Evolutionary conservation across 2,113 vertebrate genomes (phyloP), one percentile per base, ranked within the genome.

Genomic region (Turdus rufiventris): DNA sequence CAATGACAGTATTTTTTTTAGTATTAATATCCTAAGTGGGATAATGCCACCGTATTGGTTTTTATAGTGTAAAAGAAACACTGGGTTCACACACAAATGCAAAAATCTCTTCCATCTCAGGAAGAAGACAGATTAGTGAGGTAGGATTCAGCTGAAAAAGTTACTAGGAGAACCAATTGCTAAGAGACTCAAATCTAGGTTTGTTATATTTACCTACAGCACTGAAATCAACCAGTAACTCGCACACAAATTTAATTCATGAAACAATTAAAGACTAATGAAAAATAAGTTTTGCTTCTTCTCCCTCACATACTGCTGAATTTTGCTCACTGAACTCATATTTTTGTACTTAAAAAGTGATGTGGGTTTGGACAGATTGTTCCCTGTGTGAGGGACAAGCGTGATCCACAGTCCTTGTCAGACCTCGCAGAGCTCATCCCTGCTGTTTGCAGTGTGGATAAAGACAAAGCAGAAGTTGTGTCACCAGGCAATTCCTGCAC

Each of bases 141-240:
- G 14, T 47, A 65, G 7, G 10, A 77, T 74, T 80, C 56, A 77
- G 6, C 17, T 53, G 28, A 61, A 24, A 43, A 28, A 72, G 3
- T 3, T 26, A 13, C 19, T 26, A 15, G 18, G 34, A 74, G 17
- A 43, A 40, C 7, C 10, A 54, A 0, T 51, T 1, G 2, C 7
- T 43, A 34, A 7, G 2, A 76, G 2, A 66, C 8, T 0, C 1
- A 58, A 53, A 73, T 48, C 5, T 31, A 36, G 7, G 14, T 63
- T 63, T 2, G 0, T 62, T 81, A 90, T 63, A 34, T 5, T 60
- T 83, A 28, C 9, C 12, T 7, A 34, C 8, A 57, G 18, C 17
- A 42, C 13, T 70, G 17, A 91, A 73, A 76, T 67, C 8, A 80
- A 33, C 0, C 14, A 63, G 14, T 56, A 75, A 60, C 50, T 79